Conservation (phyloP, 2,113 vertebrate species). For the Microcebus jonahi region DNA sequence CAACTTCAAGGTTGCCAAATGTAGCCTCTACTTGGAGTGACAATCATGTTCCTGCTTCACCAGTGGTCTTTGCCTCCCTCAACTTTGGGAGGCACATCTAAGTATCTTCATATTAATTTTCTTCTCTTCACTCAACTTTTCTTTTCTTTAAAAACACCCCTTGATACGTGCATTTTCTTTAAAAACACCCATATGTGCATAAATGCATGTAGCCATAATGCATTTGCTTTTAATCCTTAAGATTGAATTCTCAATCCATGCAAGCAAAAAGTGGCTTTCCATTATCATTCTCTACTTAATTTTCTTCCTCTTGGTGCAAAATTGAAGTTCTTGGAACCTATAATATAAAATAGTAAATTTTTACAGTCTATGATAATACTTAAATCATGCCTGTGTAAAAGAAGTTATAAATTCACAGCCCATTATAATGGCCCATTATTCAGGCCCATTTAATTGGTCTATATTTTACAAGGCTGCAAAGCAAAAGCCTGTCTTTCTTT, state of each 20-base stretch:
- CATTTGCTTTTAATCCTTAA: neutral
- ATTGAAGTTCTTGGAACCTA: neutral
- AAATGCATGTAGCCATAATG: neutral
- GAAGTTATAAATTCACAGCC: neutral
- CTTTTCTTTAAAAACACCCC: neutral
- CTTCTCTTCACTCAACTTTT: neutral
- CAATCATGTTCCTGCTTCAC: neutral
- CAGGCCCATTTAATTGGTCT: neutral
- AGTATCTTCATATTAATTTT: neutral
- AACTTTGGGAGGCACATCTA: neutral
- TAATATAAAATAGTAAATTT: neutral
- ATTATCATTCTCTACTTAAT: neutral
- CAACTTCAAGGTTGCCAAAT: neutral
- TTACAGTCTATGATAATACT: neutral
- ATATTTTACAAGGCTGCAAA: neutral
- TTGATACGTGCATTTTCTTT: neutral
- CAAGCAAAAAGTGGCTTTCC: neutral
- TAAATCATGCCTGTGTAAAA: neutral
- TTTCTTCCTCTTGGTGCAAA: constrained; percentile 21
- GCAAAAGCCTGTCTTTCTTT: neutral
- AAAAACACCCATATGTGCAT: neutral
- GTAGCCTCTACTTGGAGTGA: neutral
- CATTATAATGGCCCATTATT: neutral
- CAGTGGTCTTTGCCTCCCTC: neutral
- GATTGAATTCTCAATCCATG: neutral